A percentile compares a stretch with the other conserved stretches of the same genome.
Evolutionary conservation across 2,113 vertebrate genomes (phyloP).

Genomic region (Isurus oxyrinchus): DNA sequence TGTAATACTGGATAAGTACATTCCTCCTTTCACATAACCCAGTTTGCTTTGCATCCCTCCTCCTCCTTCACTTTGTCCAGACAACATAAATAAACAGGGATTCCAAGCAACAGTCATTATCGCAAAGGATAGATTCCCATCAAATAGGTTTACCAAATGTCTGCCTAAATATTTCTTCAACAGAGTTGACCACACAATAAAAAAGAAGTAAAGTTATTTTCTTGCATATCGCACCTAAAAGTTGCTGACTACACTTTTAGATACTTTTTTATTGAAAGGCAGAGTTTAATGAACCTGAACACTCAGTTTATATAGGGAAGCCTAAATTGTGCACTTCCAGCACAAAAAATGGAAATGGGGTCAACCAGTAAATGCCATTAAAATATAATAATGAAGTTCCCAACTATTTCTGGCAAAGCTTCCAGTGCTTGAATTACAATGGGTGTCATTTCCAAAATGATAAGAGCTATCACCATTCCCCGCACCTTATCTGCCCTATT

Average conservation of each 20-base stretch:
- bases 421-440: background rate
- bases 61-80: background rate
- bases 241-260: background rate
- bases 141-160: background rate
- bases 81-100: background rate
- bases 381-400: background rate
- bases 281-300: background rate
- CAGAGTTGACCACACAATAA: background rate
- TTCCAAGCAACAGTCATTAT: background rate
- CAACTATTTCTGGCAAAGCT: background rate
- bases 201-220: background rate
- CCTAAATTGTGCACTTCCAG: background rate
- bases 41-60: background rate
- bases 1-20: background rate
- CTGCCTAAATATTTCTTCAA: background rate
- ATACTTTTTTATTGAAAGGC: background rate
- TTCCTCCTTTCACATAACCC: background rate
- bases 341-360: background rate
- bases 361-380: background rate
- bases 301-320: background rate
- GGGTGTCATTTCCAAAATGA: background rate
- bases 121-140: background rate
- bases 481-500: background rate
- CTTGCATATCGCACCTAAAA: background rate
- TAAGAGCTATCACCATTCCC: background rate